Evolutionary conservation across 2,797 vertebrate genomes (phyloP), one percentile per base, ranked within the genome.

Genomic region (Trichosurus vulpecula): DNA sequence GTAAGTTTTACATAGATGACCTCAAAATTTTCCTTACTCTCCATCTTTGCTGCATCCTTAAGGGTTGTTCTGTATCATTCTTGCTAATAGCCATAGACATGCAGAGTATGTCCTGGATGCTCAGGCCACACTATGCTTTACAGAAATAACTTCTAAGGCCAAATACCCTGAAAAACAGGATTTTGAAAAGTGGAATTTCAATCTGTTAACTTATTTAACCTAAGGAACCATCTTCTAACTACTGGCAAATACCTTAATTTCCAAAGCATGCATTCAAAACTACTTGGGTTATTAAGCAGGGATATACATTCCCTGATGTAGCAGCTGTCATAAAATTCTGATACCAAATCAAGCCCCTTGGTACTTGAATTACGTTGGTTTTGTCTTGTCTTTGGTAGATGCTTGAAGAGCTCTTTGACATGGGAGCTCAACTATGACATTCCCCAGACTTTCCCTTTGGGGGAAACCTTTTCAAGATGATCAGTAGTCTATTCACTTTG

Each of bases 251-350:
- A 41, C 16, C n/a, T 74, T 41, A 41, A 25, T 47, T 47, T 47
- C 41, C 41, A 47, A 74, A 8, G 22, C 6, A 81, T 25, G n/a
- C 8, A 10, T 25, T 47, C 27, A 47, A 35, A 25, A 81, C 14
- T 35, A 66, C 13, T 66, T 41, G 61, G 6, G 5, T 74, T 74
- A 8, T 74, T 74, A 41, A 74, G 19, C 8, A 6, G 14, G 14
- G 1, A 74, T 6, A 3, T 6, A 41, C 0, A 41, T 3, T 61
- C 16, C 58, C 2, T 12, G 0, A 61, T 6, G 9, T 19, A 41
- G 6, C 22, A 74, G 16, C 1, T 19, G 0, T 14, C 31, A 8
- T 41, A 14, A n/a, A 19, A n/a, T 74, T 31, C n/a, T 81, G 19
- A 81, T 10, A 41, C 19, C 9, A 22, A 81, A 8, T 41, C 9